A percentile compares a stretch with the other conserved stretches of the same genome.
These are phyloP conservation scores for Mesorhabditis belari DNA, from an alignment of 2,888 invertebrate genomes.

Conservation along the genomic window DNA sequence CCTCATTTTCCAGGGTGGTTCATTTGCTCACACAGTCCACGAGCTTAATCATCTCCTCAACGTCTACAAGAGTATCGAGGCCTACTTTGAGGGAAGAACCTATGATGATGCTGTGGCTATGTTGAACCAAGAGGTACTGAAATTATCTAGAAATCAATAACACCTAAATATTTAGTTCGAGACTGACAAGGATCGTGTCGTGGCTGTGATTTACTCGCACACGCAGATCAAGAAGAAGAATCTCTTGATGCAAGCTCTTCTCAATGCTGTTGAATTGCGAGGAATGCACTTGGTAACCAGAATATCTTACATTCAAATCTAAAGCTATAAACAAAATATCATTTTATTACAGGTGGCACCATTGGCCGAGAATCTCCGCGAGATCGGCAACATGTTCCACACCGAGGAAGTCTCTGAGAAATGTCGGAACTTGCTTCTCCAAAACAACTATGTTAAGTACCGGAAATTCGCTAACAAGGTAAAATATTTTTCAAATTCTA, in stretches of 20 bases:
- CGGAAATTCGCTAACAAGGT: constrained; percentile 23
- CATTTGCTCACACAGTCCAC: constrained; percentile 5
- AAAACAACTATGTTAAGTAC: constrained; percentile 21
- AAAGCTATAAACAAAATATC: background rate
- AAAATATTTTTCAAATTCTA: background rate
- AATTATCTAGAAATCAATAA: background rate
- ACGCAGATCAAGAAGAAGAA: constrained; percentile 40
- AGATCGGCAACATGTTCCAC: constrained; percentile 38
- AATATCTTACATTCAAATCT: background rate
- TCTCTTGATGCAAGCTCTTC: constrained; percentile 26
- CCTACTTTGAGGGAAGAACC: constrained; percentile 33
- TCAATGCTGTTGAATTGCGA: constrained; percentile 14
- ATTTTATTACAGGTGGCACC: constrained; percentile 7
- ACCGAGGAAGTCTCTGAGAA: constrained; percentile 26
- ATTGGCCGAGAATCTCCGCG: constrained; percentile 26
- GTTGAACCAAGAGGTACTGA: constrained; percentile 23
- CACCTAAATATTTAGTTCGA: constrained; percentile 10
- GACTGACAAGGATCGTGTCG: constrained; percentile 33
- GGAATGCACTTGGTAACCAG: constrained; percentile 12
- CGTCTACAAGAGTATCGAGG: constrained; percentile 27
- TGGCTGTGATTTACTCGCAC: constrained; percentile 50
- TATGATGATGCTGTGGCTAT: constrained; percentile 36
- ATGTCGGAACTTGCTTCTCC: constrained; percentile 23
- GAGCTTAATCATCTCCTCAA: constrained; percentile 24
- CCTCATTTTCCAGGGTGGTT: background rate